Evolutionary conservation across 1,140 invertebrate genomes (phyloP), one percentile per base, ranked within the genome.

Genomic region (Acromyrmex charruanus): DNA sequence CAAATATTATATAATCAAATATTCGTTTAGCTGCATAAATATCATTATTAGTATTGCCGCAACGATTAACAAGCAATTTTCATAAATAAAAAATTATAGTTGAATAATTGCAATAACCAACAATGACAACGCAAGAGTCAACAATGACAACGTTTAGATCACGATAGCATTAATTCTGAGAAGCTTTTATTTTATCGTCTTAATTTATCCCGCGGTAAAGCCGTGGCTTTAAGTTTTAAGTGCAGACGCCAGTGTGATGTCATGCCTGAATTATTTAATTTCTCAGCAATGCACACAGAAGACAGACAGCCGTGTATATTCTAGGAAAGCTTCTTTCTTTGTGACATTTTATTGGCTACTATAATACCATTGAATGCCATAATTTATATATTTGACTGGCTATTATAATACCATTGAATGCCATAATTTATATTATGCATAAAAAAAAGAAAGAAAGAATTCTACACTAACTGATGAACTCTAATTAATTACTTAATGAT

Each of bases 251-350:
- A 59, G 66, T 58, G 51, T 87, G 72, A 88, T 66, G 58, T 87
- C 77, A 88, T 69, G 77, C 12, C 61, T 44, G 53, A 88, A 84
- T 87, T 87, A 88, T 88, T 87, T 75, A 88, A 88, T 87, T 82
- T 71, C 31, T 81, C 72, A 79, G n/a, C 53, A 28, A 61, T 74
- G 25, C 49, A 75, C 53, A 74, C 28, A 28, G n/a, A 35, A 72
- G 35, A 63, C 58, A 87, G 49, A 35, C 25, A 58, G 16, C 18
- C 4, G 25, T 69, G 49, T 18, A 85, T 53, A 31, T 91, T 89
- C 90, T 85, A 71, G 21, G 87, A 91, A 91, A 75, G 28, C 25
- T 88, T 88, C 68, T 59, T 77, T 68, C 77, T 51, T 28, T 35
- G 49, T 72, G 63, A 31, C 81, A 80, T 85, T 88, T 90, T 85